A percentile compares a stretch with the other conserved stretches of the same genome.
phyloP scores from a whole-genome alignment of 2,888 invertebrate genomes.

The Metalampra italica region DNA sequence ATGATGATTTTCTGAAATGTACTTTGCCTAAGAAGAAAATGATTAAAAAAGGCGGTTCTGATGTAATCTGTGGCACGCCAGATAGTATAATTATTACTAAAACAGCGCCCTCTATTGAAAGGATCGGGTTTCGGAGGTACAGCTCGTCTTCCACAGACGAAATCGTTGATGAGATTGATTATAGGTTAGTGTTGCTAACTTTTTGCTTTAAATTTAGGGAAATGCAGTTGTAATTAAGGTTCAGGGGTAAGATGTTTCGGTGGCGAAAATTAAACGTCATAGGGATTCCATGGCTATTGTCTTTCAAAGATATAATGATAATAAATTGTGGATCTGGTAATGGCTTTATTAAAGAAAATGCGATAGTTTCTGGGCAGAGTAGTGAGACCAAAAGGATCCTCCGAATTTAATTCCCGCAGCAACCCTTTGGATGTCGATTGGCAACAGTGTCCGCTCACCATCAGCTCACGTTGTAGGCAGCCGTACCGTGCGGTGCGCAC shows the following conservation, averaged over 20 bases:
- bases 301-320: too few relatives aligned
- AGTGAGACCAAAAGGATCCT: too few relatives aligned
- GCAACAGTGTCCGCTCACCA: too few relatives aligned
- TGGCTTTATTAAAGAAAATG: too few relatives aligned
- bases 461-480: too few relatives aligned
- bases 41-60: constrained; percentile 18
- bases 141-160: constrained; percentile 53
- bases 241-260: too few relatives aligned
- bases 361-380: too few relatives aligned
- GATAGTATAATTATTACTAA: constrained; percentile 60
- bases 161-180: constrained; percentile 12
- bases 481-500: constrained; percentile 21
- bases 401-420: neutral
- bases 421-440: too few relatives aligned
- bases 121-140: constrained; percentile 40
- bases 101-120: constrained; percentile 64
- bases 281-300: too few relatives aligned
- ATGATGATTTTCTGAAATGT: constrained; percentile 34
- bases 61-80: constrained; percentile 50
- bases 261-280: too few relatives aligned
- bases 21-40: constrained; percentile 16
- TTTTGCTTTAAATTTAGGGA: neutral
- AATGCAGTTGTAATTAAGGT: too few relatives aligned
- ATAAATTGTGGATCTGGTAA: too few relatives aligned
- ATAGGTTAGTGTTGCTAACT: neutral